A percentile compares a stretch with the other conserved stretches of the same genome.
These are phyloP conservation scores for Hozukius guyotensis DNA, from an alignment of 2,797 vertebrate species.

Conservation along the genomic window DNA sequence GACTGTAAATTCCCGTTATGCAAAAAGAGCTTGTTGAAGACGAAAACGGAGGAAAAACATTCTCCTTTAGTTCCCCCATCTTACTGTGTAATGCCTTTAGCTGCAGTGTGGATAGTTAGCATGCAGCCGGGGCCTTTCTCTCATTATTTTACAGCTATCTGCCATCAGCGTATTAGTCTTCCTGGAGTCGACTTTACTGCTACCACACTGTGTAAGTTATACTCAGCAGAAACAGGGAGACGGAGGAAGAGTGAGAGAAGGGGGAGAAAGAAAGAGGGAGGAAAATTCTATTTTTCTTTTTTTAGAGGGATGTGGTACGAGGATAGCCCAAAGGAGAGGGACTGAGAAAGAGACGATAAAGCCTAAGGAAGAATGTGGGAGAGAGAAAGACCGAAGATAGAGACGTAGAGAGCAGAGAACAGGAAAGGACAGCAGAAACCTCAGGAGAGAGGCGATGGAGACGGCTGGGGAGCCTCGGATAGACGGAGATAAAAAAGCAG, in stretches of 20 bases:
- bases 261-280: neutral
- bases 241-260: constrained; percentile 4
- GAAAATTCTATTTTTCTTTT: constrained; percentile 3
- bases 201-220: constrained; percentile 22
- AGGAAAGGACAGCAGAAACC: constrained; percentile 51
- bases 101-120: constrained; percentile 44
- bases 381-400: constrained; percentile 30
- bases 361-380: neutral
- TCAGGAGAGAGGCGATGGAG: constrained; percentile 47
- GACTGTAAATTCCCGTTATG: constrained; percentile 10
- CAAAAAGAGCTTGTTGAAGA: constrained; percentile 1
- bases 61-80: neutral
- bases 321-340: constrained; percentile 23
- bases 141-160: constrained; percentile 52
- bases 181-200: constrained; percentile 34
- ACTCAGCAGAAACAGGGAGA: constrained; percentile 40
- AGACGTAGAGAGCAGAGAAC: constrained; percentile 37
- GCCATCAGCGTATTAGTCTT: constrained; percentile 49
- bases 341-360: constrained; percentile 13
- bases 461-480: constrained; percentile 26
- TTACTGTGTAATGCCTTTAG: constrained; percentile 13
- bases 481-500: constrained; percentile 44
- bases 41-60: neutral
- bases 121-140: constrained; percentile 27
- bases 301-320: constrained; percentile 4